Percentiles rank a stretch among this genome's conserved stretches.
Evolutionary conservation across 2,113 vertebrate species (phyloP).

Genomic region (Crocuta crocuta): DNA sequence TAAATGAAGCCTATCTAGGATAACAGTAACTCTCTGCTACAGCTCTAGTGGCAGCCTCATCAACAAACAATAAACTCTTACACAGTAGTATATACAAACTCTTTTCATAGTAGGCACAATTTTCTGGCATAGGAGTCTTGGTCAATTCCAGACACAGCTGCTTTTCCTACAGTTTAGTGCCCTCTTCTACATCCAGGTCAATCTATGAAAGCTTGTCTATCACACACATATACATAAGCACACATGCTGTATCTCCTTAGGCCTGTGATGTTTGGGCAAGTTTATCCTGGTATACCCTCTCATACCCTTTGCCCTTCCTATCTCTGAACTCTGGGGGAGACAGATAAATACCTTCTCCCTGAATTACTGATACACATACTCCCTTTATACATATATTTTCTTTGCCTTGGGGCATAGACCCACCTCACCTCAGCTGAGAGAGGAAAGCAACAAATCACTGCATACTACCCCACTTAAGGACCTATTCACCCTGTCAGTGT

Average conservation of each 20-base stretch:
- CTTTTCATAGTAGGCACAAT: not conserved
- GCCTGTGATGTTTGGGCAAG: not conserved
- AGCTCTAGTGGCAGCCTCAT: not conserved
- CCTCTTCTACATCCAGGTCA: not conserved
- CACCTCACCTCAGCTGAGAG: not conserved
- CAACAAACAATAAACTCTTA: not conserved
- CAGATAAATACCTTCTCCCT: not conserved
- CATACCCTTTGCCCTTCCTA: not conserved
- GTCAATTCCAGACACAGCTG: not conserved
- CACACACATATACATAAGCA: not conserved
- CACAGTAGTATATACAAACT: not conserved
- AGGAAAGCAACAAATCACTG: slow-evolving; percentile 32
- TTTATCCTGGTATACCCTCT: not conserved
- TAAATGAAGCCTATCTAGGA: not conserved
- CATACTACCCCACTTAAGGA: not conserved
- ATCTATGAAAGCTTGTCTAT: not conserved
- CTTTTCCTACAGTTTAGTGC: not conserved
- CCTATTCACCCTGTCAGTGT: not conserved
- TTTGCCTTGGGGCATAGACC: not conserved
- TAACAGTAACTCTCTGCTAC: not conserved
- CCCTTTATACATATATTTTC: not conserved
- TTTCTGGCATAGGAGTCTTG: not conserved
- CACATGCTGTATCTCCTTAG: not conserved
- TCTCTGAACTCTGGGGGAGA: not conserved
- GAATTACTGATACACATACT: not conserved